Conservation (phyloP, 2,113 vertebrate species). For the Epinephelus lanceolatus region DNA sequence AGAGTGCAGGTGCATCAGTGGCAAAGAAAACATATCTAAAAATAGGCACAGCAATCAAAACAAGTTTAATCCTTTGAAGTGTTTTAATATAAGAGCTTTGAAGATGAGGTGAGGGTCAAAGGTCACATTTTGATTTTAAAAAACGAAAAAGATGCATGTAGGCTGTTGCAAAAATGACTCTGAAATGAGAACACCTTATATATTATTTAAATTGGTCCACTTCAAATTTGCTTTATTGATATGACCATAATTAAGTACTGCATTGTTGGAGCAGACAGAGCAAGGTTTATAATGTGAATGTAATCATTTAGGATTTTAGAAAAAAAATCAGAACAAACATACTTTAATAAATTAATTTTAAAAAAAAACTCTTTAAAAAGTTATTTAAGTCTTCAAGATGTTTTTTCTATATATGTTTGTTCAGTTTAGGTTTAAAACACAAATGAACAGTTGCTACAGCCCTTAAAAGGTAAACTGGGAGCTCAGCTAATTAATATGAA, state of each 20-base stretch:
- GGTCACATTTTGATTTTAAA: background rate
- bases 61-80: slow-evolving; percentile 17
- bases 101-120: slow-evolving; percentile 10
- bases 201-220: background rate
- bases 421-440: background rate
- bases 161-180: background rate
- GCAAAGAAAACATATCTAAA: background rate
- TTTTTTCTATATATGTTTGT: background rate
- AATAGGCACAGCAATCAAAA: background rate
- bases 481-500: background rate
- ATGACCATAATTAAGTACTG: background rate
- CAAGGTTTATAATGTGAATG: background rate
- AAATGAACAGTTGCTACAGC: background rate
- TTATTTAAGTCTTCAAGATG: background rate
- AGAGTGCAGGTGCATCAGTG: slow-evolving; percentile 25
- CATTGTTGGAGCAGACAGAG: background rate
- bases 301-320: background rate
- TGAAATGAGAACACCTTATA: background rate
- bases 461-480: background rate
- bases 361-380: no score
- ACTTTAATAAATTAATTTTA: no score
- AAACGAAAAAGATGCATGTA: background rate
- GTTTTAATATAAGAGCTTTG: background rate
- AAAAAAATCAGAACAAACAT: no score
- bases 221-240: background rate